These are phyloP conservation scores for Scatophagus argus DNA, from an alignment of 2,113 vertebrate genomes.

Conservation along the genomic window DNA sequence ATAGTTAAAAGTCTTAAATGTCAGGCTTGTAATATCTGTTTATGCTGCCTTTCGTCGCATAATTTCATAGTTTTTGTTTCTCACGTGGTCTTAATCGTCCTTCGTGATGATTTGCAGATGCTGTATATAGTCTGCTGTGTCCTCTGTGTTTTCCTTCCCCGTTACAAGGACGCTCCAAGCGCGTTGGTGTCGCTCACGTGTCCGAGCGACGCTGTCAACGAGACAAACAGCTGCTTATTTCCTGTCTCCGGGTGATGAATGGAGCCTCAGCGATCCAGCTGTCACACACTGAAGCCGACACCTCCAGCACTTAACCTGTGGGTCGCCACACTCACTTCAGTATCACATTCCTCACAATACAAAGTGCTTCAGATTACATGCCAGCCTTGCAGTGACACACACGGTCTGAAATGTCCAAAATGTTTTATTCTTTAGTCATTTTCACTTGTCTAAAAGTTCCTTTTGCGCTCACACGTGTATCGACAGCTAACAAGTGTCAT, in stretches of 20 bases:
- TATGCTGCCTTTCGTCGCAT: too few species aligned
- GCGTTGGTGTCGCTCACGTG: neutral
- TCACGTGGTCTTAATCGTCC: neutral
- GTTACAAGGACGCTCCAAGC: neutral
- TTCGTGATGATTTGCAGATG: neutral
- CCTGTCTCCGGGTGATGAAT: neutral
- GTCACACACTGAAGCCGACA: conserved; percentile 13
- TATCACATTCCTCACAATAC: conserved; percentile 49
- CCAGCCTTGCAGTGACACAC: neutral
- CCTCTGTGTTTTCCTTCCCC: neutral
- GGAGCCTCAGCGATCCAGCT: neutral
- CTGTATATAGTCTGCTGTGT: conserved; percentile 12
- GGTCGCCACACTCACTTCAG: neutral
- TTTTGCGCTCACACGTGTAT: too few species aligned
- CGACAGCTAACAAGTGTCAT: too few species aligned
- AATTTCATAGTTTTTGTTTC: neutral
- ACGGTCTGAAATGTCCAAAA: neutral
- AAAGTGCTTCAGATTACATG: conserved; percentile 32
- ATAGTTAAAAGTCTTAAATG: neutral
- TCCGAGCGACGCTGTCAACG: neutral
- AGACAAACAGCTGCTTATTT: conserved; percentile 8
- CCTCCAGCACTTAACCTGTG: neutral
- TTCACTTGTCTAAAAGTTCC: neutral
- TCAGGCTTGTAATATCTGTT: neutral
- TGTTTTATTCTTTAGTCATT: neutral